phyloP scores from a whole-genome alignment of 2,797 vertebrate genomes.

The Pseudochirops corinnae region DNA sequence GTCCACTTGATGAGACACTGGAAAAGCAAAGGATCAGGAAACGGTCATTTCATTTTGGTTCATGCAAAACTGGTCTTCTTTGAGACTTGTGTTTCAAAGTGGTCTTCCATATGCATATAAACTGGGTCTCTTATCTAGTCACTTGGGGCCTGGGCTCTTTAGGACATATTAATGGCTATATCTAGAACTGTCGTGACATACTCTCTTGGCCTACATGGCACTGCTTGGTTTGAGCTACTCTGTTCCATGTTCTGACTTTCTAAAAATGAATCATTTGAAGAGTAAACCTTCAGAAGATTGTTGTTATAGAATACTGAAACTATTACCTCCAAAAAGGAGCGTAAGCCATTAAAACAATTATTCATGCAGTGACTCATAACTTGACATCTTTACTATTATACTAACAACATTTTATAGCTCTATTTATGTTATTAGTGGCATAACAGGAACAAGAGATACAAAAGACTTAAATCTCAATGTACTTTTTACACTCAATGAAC shows the following conservation, averaged over 20 bases:
- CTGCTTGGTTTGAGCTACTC: slow-evolving; percentile 47
- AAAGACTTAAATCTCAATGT: slow-evolving; percentile 52
- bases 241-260: background rate
- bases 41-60: background rate
- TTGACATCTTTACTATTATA: slow-evolving; percentile 29
- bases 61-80: slow-evolving; percentile 13
- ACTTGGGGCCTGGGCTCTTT: slow-evolving; percentile 1
- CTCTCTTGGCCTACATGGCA: background rate
- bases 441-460: slow-evolving; percentile 49
- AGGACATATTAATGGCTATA: background rate
- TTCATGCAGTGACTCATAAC: slow-evolving; percentile 49
- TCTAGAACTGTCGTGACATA: background rate
- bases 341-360: slow-evolving; percentile 4
- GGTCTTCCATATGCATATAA: slow-evolving; percentile 28
- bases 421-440: slow-evolving; percentile 59
- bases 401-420: slow-evolving; percentile 48
- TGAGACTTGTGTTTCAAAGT: background rate
- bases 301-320: slow-evolving; percentile 28
- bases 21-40: background rate
- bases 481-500: slow-evolving; percentile 23
- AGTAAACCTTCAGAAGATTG: background rate
- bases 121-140: background rate
- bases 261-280: slow-evolving; percentile 52
- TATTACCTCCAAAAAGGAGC: slow-evolving; percentile 26
- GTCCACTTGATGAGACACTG: background rate